Evolutionary conservation across 1,140 invertebrate species (phyloP).

Genomic region (Dinoponera quadriceps): DNA sequence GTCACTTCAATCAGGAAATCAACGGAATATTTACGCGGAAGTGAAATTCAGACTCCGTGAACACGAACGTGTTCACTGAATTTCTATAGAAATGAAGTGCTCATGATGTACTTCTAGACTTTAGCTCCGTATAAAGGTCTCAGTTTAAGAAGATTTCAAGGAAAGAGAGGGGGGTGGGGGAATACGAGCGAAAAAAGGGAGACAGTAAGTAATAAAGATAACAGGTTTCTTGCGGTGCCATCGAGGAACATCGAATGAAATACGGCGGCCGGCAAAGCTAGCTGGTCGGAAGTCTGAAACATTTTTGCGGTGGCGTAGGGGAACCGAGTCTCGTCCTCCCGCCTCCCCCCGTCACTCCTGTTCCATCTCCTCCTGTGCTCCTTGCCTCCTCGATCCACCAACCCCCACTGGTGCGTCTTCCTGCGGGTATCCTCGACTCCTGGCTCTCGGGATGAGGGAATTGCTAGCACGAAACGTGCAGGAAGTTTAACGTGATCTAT

Average conservation of each 20-base stretch:
- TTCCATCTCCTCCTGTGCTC: not conserved
- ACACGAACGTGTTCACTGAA: not conserved
- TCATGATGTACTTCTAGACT: constrained; percentile 25
- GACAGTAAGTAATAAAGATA: constrained; percentile 55
- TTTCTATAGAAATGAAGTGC: constrained; percentile 41
- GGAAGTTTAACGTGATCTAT: constrained; percentile 73
- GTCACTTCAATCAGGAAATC: not conserved
- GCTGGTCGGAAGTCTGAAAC: constrained; percentile 57
- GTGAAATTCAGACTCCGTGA: not conserved
- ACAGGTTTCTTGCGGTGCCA: constrained; percentile 48
- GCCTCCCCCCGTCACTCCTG: not conserved
- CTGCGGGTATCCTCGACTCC: constrained; percentile 55
- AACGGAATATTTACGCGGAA: constrained; percentile 10
- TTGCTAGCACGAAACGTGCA: constrained; percentile 66
- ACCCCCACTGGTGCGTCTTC: constrained; percentile 24
- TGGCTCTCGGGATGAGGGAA: constrained; percentile 51
- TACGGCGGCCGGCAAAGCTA: constrained; percentile 32
- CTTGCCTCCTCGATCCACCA: too few species aligned
- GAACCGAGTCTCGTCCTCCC: constrained; percentile 18
- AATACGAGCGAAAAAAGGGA: not conserved
- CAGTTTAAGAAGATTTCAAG: constrained; percentile 50
- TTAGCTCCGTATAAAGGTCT: constrained; percentile 43
- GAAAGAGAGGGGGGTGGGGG: not conserved
- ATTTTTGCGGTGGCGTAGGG: constrained; percentile 56
- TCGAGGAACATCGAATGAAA: constrained; percentile 60